Evolutionary conservation across 2,888 invertebrate genomes (phyloP).

Genomic region (Muschampia plurimacula): DNA sequence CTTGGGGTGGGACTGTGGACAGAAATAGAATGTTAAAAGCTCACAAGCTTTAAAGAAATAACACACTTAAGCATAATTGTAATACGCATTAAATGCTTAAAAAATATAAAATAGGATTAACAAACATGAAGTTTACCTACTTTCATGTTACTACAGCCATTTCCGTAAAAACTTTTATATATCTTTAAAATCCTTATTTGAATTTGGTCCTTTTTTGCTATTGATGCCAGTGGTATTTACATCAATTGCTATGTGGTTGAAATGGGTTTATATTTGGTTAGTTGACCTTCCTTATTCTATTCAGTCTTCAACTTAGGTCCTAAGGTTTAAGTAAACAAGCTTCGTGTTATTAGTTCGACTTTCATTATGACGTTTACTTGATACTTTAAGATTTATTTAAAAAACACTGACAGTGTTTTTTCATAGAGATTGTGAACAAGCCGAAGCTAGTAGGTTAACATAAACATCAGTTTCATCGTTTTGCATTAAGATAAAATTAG

Average conservation of each 20-base stretch:
- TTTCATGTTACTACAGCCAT: too few relatives aligned
- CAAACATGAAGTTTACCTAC: too few relatives aligned
- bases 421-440: constrained; percentile 9
- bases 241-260: too few relatives aligned
- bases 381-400: not conserved
- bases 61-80: not conserved
- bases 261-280: too few relatives aligned
- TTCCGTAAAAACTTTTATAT: too few relatives aligned
- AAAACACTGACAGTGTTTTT: not conserved
- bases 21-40: not conserved
- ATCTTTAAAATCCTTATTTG: too few relatives aligned
- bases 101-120: not conserved
- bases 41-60: not conserved
- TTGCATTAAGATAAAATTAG: constrained; percentile 29
- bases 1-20: too few relatives aligned
- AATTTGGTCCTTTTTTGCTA: too few relatives aligned
- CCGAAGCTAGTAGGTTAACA: constrained; percentile 14
- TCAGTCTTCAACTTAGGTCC: too few relatives aligned
- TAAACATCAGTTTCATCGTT: constrained; percentile 15
- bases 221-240: too few relatives aligned
- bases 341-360: not conserved
- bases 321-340: too few relatives aligned
- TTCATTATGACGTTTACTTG: not conserved
- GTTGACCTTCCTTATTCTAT: too few relatives aligned
- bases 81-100: not conserved